A percentile compares a stretch with the other conserved stretches of the same genome.
These are phyloP conservation scores for Oryzias melastigma DNA, from an alignment of 2,113 vertebrate genomes.

Conservation along the genomic window DNA sequence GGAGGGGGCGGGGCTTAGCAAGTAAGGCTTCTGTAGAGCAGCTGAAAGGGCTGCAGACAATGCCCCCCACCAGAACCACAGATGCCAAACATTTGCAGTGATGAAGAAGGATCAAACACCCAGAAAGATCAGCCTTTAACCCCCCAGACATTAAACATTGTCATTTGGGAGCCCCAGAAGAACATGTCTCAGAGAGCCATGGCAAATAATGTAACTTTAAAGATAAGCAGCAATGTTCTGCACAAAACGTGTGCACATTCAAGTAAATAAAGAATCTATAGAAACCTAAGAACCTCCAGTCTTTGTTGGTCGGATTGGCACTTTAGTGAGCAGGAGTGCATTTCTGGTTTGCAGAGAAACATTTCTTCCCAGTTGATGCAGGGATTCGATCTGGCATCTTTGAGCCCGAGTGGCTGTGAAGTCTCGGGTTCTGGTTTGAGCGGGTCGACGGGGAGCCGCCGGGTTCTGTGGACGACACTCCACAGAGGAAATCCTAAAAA, in stretches of 20 bases:
- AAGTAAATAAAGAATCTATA: slow-evolving; percentile 75
- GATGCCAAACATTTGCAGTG: slow-evolving; percentile 18
- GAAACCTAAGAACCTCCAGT: slow-evolving; percentile 75
- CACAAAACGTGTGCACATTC: slow-evolving; percentile 82
- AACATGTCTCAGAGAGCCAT: slow-evolving; percentile 65
- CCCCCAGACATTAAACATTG: slow-evolving; percentile 23
- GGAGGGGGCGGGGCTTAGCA: slow-evolving; percentile 21
- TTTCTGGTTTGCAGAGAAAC: slow-evolving; percentile 59
- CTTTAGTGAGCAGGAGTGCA: slow-evolving; percentile 84
- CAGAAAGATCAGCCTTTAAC: slow-evolving; percentile 32
- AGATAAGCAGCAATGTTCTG: slow-evolving; percentile 81
- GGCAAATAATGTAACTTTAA: slow-evolving; percentile 73
- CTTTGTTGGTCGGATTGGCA: slow-evolving; percentile 84
- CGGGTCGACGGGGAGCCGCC: slow-evolving; percentile 30
- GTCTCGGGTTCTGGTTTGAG: slow-evolving; percentile 32
- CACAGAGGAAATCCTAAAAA: too few relatives aligned
- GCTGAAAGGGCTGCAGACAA: slow-evolving; percentile 32
- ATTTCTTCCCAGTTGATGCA: slow-evolving; percentile 55
- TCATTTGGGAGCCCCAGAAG: slow-evolving; percentile 70
- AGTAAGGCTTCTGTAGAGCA: slow-evolving; percentile 40
- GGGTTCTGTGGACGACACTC: slow-evolving; percentile 51
- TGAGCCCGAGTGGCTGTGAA: slow-evolving; percentile 38
- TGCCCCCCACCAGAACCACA: not conserved
- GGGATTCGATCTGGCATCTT: slow-evolving; percentile 48
- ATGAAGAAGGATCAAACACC: too few relatives aligned